A percentile compares a stretch with the other conserved stretches of the same genome.
Conservation (phyloP, 2,113 vertebrate genomes). For the Syngnathus scovelli region DNA sequence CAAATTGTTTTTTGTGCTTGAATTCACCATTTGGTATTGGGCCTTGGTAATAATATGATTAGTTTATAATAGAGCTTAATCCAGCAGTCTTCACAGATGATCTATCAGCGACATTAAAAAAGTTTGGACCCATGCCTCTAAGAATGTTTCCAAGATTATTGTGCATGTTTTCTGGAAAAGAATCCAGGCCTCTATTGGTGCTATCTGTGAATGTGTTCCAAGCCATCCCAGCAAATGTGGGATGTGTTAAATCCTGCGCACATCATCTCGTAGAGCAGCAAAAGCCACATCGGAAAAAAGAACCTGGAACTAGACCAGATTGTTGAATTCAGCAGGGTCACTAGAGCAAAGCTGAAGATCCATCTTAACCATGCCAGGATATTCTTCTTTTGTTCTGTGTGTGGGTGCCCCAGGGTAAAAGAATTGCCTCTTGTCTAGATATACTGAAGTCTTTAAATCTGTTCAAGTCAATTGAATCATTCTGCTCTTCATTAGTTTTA, state of each 20-base stretch:
- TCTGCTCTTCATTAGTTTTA: constrained; percentile 7
- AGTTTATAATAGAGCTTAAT: not conserved
- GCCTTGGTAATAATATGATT: no score
- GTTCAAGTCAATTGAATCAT: not conserved
- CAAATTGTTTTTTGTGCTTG: no score
- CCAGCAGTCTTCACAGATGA: not conserved
- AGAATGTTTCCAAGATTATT: not conserved
- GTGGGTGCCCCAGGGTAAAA: constrained; percentile 22
- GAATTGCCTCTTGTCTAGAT: not conserved
- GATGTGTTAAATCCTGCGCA: constrained; percentile 7
- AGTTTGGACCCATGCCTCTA: not conserved
- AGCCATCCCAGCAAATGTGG: not conserved
- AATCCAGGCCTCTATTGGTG: not conserved
- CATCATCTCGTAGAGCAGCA: constrained; percentile 1
- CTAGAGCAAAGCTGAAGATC: constrained; percentile 15
- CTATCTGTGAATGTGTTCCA: not conserved
- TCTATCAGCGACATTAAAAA: not conserved
- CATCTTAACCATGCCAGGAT: constrained; percentile 21
- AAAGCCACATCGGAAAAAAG: not conserved
- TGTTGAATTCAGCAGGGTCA: constrained; percentile 17
- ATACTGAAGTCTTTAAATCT: not conserved
- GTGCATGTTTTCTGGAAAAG: not conserved
- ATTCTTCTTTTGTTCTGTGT: constrained; percentile 4
- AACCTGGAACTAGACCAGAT: constrained; percentile 6
- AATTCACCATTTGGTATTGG: no score